Evolutionary conservation across 2,113 vertebrate genomes (phyloP).

Genomic region (Miniopterus natalensis): DNA sequence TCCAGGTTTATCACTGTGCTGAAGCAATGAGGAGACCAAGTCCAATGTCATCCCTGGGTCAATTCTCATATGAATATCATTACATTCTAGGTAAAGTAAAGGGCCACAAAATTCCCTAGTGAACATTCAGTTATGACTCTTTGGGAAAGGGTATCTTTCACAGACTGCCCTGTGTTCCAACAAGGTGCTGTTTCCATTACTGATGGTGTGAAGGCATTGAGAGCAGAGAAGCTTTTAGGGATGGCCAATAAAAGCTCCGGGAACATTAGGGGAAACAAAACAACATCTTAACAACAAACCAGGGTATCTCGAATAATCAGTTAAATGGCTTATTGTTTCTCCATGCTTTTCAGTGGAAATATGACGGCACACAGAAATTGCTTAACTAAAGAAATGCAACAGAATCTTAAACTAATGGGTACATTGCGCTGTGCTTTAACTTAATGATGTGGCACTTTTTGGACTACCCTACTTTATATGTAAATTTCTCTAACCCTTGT

Average conservation of each 20-base stretch:
- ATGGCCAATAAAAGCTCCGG: constrained; percentile 16
- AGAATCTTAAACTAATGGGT: constrained; percentile 81
- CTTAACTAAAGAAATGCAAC: constrained; percentile 76
- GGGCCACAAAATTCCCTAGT: neutral
- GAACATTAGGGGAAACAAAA: constrained; percentile 73
- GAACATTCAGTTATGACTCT: neutral
- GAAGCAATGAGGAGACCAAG: neutral
- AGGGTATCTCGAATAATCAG: constrained; percentile 73
- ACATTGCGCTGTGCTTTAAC: constrained; percentile 73
- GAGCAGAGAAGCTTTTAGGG: constrained; percentile 56
- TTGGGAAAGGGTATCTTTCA: neutral
- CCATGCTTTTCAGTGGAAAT: constrained; percentile 72
- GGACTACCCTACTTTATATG: constrained; percentile 82
- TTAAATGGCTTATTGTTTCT: constrained; percentile 40
- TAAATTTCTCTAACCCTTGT: constrained; percentile 80
- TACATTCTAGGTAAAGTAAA: neutral
- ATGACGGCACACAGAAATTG: constrained; percentile 75
- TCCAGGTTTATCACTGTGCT: neutral
- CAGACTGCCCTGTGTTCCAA: neutral
- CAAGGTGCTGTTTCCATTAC: neutral
- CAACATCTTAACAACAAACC: constrained; percentile 53
- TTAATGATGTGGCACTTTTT: constrained; percentile 79
- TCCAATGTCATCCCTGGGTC: neutral
- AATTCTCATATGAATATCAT: neutral
- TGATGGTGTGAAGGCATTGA: neutral